These are phyloP conservation scores for Procapra przewalskii DNA, from an alignment of 2,113 vertebrate species.

Conservation along the genomic window DNA sequence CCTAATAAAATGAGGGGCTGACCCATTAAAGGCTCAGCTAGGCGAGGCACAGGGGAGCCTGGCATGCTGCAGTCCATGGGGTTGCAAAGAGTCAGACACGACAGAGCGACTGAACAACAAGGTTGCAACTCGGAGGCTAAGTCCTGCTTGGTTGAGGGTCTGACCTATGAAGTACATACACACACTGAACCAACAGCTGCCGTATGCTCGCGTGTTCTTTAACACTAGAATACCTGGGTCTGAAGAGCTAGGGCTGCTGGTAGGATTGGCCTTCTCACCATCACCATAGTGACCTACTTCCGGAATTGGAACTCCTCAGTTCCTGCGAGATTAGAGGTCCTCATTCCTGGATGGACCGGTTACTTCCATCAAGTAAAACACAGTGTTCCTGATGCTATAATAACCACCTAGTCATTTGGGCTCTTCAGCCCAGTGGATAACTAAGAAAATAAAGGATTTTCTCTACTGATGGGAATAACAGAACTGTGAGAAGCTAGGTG, in stretches of 20 bases:
- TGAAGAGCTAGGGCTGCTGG: neutral
- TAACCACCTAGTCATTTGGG: neutral
- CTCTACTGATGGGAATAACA: neutral
- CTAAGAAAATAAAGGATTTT: neutral
- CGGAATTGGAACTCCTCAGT: neutral
- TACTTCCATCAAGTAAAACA: neutral
- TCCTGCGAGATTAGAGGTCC: neutral
- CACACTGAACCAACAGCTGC: neutral
- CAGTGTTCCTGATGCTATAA: neutral
- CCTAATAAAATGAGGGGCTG: neutral
- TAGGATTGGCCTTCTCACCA: neutral
- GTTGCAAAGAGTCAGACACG: neutral
- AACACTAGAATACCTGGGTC: neutral
- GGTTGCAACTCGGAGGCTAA: neutral
- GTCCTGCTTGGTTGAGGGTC: neutral
- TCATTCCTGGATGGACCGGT: neutral
- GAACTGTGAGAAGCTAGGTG: neutral
- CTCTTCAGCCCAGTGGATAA: neutral
- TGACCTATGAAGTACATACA: neutral
- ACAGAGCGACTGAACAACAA: neutral
- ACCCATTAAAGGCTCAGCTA: neutral
- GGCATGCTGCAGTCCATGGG: neutral
- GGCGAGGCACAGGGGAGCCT: neutral
- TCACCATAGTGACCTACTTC: neutral
- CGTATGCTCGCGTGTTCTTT: neutral